Base-by-base conservation (phyloP, 2,888 invertebrate genomes). In the Mimachlamys varia region DNA sequence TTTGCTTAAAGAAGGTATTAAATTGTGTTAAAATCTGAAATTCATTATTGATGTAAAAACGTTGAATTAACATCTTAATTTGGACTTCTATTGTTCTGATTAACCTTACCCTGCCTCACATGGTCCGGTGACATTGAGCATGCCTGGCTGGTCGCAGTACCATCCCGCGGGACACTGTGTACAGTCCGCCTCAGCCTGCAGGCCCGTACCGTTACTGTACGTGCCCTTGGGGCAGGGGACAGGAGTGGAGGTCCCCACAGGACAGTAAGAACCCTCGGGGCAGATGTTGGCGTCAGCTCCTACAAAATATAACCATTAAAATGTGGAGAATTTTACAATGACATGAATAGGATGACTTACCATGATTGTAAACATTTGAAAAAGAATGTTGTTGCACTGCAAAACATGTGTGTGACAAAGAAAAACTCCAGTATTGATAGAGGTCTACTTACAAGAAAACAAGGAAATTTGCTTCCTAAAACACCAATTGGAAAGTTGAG, bases 241-340 rank as follows among this genome's bases (percentile, higher is more conserved):
- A 12, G 96, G 96, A 90, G 95, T 94, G 1, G 94, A 90, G 5
- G 96, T 96, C 10, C 96, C 96, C 44, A 92, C 91, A 0, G 95
- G 95, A 91, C 96, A 96, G 92, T 95, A 96, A 89, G 94, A 92
- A 33, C 96, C 96, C 49, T 93, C 92, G 0, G 96, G 96, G 91
- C 96, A 96, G 44, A 95, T 94, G 91, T 95, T 94, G 22, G 96
- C 96, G 94, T 96, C 95, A 7, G 90, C 87, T 33, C 95, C 96
- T 96, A 89, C 27, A 92, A 91, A 37, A 7, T 19, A 90, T 53
- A 89, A 27, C 13, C 76, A 76, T 4, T 27, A 13, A 33, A 22
- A 58, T 19, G 22, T 58, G 58, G 7, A 1, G 19, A n/a, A 0
- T 58, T 58, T 7, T 58, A 4, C 19, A 22, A 2, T 58, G 19